These are phyloP conservation scores for Tauraco hartlaubi DNA, from an alignment of 2,797 vertebrate species.

Conservation along the genomic window DNA sequence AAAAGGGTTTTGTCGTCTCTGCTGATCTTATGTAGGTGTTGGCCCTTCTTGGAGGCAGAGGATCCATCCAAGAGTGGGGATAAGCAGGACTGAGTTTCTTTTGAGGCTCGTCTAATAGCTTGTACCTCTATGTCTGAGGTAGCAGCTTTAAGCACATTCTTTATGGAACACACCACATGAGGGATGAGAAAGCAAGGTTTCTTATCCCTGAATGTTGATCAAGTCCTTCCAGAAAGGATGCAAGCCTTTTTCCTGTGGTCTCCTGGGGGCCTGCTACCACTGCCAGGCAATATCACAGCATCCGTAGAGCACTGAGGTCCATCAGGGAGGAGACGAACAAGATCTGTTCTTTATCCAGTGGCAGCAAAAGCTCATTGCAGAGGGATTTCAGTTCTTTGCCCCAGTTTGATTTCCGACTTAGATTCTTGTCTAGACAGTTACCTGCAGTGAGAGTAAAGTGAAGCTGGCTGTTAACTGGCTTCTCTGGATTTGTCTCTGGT, in stretches of 20 bases:
- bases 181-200: not conserved
- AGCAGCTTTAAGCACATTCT: not conserved
- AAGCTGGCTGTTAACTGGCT: not conserved
- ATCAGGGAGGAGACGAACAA: not conserved
- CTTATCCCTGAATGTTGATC: accelerated
- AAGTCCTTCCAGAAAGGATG: not conserved
- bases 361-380: not conserved
- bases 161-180: not conserved
- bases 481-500: not conserved
- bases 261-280: not conserved
- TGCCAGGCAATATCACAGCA: not conserved
- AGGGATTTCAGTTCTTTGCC: not conserved
- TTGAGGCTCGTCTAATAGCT: not conserved
- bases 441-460: not conserved
- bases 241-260: not conserved
- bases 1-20: not conserved
- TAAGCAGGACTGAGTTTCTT: not conserved
- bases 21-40: not conserved
- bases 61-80: not conserved
- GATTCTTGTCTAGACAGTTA: not conserved
- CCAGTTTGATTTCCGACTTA: not conserved
- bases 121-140: not conserved
- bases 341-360: not conserved
- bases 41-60: not conserved
- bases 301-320: not conserved